Conservation (phyloP, 1,140 invertebrate species). For the Aphelenchoides besseyi region DNA sequence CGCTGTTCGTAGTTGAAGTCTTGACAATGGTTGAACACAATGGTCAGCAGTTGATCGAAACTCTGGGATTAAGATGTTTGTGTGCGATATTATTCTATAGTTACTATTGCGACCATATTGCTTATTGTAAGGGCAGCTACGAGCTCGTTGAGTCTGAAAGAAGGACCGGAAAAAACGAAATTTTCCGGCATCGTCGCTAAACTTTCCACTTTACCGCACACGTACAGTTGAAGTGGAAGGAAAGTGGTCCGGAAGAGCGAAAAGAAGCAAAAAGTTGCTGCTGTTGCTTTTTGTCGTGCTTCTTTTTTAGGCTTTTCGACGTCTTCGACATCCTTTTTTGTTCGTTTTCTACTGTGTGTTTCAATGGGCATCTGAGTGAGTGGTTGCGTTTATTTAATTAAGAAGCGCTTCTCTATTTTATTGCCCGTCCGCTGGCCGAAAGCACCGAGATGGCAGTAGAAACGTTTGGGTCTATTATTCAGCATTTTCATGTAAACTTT, state of each 20-base stretch:
- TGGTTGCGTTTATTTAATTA: constrained; percentile 4
- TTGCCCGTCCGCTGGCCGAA: background rate
- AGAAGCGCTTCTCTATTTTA: constrained; percentile 6
- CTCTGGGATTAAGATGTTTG: background rate
- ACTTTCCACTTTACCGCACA: constrained; percentile 5
- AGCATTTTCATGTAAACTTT: no score
- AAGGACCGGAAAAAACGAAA: background rate
- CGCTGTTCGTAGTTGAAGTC: no score
- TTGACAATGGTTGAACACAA: no score
- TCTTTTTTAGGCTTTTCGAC: constrained; percentile 3
- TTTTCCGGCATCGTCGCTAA: constrained; percentile 3
- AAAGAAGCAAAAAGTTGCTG: background rate
- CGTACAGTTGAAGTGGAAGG: background rate
- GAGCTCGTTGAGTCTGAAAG: background rate
- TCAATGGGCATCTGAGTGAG: background rate
- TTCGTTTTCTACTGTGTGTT: constrained; percentile 7
- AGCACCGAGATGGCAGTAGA: no score
- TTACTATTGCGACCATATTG: no score
- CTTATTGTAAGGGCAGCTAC: no score
- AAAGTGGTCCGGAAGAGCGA: constrained; percentile 1
- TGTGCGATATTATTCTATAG: no score
- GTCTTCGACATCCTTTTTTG: constrained; percentile 6
- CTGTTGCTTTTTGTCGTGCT: background rate
- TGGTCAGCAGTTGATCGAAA: background rate
- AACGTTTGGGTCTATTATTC: no score